A percentile compares a stretch with the other conserved stretches of the same genome.
phyloP scores from a whole-genome alignment of 2,888 invertebrate species.

The Lithophane socia region DNA sequence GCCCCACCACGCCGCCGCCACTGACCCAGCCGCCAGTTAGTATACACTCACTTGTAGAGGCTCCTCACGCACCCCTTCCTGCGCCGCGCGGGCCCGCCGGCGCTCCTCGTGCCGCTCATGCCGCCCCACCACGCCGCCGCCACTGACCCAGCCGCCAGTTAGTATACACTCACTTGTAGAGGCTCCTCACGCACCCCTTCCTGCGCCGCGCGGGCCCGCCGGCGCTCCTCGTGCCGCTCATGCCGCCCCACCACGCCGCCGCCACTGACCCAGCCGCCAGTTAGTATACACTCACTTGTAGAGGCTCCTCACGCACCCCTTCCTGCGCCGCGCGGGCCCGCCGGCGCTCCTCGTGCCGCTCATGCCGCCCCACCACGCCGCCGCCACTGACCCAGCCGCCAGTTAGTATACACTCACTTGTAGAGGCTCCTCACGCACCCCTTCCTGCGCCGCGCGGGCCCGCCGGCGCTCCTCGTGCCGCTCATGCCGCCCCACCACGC shows the following conservation, averaged over 20 bases:
- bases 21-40: too few species aligned
- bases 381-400: slow-evolving; percentile 93
- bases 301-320: slow-evolving; percentile 94
- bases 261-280: slow-evolving; percentile 94
- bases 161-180: too few species aligned
- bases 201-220: slow-evolving; percentile 98
- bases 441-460: slow-evolving; percentile 97
- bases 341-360: slow-evolving; percentile 97
- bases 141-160: too few species aligned
- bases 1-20: too few species aligned
- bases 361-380: slow-evolving; percentile 95
- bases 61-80: too few species aligned
- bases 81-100: too few species aligned
- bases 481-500: slow-evolving; percentile 96
- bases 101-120: too few species aligned
- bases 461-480: slow-evolving; percentile 97
- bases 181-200: slow-evolving; percentile 96
- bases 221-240: slow-evolving; percentile 97
- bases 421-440: slow-evolving; percentile 93
- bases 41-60: too few species aligned
- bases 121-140: too few species aligned
- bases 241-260: slow-evolving; percentile 94
- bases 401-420: slow-evolving; percentile 85
- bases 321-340: slow-evolving; percentile 97
- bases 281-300: slow-evolving; percentile 79